These are phyloP conservation scores for Gymnoscopelus braueri DNA, from an alignment of 2,797 vertebrate genomes.

Conservation along the genomic window DNA sequence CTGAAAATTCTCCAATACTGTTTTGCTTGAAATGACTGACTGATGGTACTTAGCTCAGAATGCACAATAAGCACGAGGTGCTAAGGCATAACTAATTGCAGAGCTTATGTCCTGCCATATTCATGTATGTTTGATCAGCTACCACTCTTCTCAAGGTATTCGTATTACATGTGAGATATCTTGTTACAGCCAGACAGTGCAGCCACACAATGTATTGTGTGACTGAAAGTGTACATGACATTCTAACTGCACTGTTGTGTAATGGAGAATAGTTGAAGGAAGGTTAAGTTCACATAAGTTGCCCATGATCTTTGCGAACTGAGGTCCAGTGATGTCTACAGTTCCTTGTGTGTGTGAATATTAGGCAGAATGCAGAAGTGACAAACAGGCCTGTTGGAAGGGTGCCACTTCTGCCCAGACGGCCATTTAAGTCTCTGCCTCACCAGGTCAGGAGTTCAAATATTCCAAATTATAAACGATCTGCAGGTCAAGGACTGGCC, in stretches of 20 bases:
- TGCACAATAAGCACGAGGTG: no score
- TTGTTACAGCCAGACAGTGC: constrained; percentile 38
- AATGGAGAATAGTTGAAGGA: constrained; percentile 23
- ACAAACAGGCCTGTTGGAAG: no score
- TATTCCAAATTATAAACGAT: no score
- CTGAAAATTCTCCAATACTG: neutral
- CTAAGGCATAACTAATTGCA: neutral
- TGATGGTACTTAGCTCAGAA: no score
- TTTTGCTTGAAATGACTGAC: no score
- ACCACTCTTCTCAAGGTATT: constrained; percentile 18
- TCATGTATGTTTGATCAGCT: neutral
- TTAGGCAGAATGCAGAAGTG: no score
- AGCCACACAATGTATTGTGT: constrained; percentile 25
- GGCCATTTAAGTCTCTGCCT: no score
- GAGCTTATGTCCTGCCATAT: constrained; percentile 9
- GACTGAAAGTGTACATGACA: constrained; percentile 42
- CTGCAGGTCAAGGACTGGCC: no score
- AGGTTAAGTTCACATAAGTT: neutral
- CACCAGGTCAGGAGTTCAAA: no score
- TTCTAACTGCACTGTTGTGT: constrained; percentile 42
- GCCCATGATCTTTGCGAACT: constrained; percentile 2
- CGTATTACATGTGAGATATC: constrained; percentile 28
- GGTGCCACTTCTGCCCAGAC: no score
- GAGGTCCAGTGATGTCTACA: neutral
- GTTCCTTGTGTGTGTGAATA: neutral